phyloP scores from a whole-genome alignment of 2,113 vertebrate genomes.

The Mystacornis crossleyi region DNA sequence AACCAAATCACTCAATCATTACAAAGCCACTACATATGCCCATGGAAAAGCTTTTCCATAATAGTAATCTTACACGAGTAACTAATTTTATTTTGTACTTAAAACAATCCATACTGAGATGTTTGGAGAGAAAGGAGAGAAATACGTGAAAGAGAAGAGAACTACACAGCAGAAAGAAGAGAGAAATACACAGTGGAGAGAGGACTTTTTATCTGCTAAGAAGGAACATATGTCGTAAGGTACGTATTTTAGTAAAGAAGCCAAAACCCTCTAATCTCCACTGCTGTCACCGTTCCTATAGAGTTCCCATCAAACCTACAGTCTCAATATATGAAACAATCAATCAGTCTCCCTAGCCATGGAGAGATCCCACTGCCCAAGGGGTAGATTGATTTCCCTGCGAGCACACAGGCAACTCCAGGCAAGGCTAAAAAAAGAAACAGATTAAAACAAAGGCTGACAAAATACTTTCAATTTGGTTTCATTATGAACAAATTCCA shows the following conservation, averaged over 20 bases:
- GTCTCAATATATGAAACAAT: conserved; percentile 15
- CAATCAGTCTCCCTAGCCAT: not conserved
- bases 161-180: not conserved
- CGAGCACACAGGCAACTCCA: accelerated
- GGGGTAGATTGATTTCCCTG: not conserved
- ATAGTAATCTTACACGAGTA: not conserved
- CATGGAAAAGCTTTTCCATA: not conserved
- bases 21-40: not conserved
- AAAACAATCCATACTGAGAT: not conserved
- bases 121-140: not conserved
- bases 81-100: not conserved
- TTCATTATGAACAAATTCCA: not conserved
- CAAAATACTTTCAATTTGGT: not conserved
- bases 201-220: not conserved
- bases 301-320: not conserved
- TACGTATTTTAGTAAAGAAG: not conserved
- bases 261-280: not conserved
- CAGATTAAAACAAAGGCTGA: not conserved
- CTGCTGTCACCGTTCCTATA: not conserved
- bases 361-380: not conserved
- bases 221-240: not conserved
- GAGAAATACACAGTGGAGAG: not conserved
- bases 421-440: not conserved
- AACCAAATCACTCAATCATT: not conserved
- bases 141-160: not conserved